Conservation (phyloP, 2,113 vertebrate species). For the Mastomys natalensis region DNA sequence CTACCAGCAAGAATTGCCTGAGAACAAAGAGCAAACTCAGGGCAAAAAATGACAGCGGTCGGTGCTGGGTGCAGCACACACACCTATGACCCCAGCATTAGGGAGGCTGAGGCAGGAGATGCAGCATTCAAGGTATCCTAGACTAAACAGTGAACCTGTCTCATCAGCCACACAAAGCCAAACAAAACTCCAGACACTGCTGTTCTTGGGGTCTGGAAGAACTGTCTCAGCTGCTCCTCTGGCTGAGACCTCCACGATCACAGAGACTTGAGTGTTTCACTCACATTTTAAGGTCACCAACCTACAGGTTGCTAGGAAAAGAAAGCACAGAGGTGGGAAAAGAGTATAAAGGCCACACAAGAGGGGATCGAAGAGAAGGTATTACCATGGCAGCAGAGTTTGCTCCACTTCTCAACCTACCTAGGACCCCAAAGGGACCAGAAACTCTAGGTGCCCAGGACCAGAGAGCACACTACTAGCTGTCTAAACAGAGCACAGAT, state of each 20-base stretch:
- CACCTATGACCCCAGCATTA: not conserved
- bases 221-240: not conserved
- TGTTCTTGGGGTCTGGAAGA: not conserved
- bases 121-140: not conserved
- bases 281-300: not conserved
- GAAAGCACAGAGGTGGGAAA: not conserved
- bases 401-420: not conserved
- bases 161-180: not conserved
- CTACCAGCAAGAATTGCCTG: accelerated
- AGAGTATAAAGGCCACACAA: not conserved
- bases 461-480: not conserved
- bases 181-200: not conserved
- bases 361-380: not conserved
- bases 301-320: not conserved
- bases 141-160: not conserved
- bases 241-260: not conserved
- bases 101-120: not conserved
- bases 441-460: accelerated
- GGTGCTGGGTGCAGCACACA: not conserved
- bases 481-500: not conserved
- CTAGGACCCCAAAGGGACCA: not conserved
- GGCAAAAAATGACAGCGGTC: not conserved
- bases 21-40: not conserved
- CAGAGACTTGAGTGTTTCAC: not conserved
- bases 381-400: accelerated